phyloP scores from a whole-genome alignment of 1,140 invertebrate species.

The Atta cephalotes region DNA sequence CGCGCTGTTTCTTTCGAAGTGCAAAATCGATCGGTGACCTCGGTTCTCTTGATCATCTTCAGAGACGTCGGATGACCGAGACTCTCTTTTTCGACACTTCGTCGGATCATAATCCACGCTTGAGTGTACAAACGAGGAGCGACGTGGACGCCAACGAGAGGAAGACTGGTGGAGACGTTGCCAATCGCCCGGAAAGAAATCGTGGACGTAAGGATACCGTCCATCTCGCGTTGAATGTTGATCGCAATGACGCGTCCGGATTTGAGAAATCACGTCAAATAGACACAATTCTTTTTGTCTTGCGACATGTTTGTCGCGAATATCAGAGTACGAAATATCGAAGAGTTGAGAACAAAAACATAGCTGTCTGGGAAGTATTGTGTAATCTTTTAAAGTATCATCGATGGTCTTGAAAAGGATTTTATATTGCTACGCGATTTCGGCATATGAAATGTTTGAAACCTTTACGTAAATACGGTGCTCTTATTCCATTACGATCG shows the following conservation, averaged over 20 bases:
- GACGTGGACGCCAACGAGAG: slow-evolving; percentile 74
- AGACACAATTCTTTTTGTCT: slow-evolving; percentile 4
- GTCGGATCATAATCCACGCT: slow-evolving; percentile 63
- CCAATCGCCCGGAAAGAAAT: slow-evolving; percentile 60
- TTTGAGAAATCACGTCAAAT: slow-evolving; percentile 18
- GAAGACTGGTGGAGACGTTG: slow-evolving; percentile 64
- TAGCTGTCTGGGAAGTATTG: slow-evolving; percentile 13
- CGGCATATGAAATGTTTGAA: slow-evolving; percentile 21
- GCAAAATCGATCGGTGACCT: slow-evolving; percentile 40
- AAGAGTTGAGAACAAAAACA: slow-evolving; percentile 25
- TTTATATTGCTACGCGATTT: slow-evolving; percentile 6
- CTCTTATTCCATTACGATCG: slow-evolving; percentile 31
- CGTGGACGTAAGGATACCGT: slow-evolving; percentile 50
- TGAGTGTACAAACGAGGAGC: slow-evolving; percentile 72
- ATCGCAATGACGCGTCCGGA: slow-evolving; percentile 37
- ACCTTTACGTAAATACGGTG: slow-evolving; percentile 28
- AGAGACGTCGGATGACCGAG: slow-evolving; percentile 71
- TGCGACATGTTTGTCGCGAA: slow-evolving; percentile 25
- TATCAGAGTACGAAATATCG: slow-evolving; percentile 11
- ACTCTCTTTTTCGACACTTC: slow-evolving; percentile 84
- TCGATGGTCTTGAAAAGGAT: slow-evolving; percentile 4
- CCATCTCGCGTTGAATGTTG: slow-evolving; percentile 32
- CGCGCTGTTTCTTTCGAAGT: slow-evolving; percentile 34
- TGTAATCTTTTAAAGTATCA: background rate
- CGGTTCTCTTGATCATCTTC: slow-evolving; percentile 45